Evolutionary conservation across 2,888 invertebrate species (phyloP).

Genomic region (Archips crataeganus): DNA sequence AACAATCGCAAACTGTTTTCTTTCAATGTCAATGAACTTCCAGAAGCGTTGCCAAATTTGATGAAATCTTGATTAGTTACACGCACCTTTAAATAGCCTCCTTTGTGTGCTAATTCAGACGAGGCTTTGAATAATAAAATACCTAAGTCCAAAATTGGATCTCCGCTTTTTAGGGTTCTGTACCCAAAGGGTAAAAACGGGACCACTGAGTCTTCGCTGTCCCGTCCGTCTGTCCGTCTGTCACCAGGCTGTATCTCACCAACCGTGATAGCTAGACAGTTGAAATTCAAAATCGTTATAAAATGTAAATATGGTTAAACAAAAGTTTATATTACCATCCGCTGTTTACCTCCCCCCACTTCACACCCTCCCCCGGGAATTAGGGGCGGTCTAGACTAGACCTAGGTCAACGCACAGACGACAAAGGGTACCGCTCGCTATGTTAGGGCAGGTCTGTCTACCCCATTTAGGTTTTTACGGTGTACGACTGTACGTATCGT

Average conservation of each 20-base stretch:
- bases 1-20: neutral
- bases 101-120: slow-evolving; percentile 11
- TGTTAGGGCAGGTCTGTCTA: slow-evolving; percentile 29
- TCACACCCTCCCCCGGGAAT: slow-evolving; percentile 1
- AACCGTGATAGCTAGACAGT: too few species aligned
- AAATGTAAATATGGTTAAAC: neutral
- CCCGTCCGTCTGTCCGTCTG: too few species aligned
- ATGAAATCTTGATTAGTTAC: slow-evolving; percentile 2
- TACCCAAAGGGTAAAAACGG: too few species aligned
- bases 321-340: neutral
- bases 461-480: neutral
- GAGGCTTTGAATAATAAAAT: neutral
- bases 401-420: slow-evolving; percentile 44
- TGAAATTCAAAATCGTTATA: too few species aligned
- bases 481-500: too few species aligned
- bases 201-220: too few species aligned
- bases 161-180: neutral
- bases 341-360: neutral
- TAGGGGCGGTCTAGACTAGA: slow-evolving; percentile 52
- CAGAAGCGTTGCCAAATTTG: slow-evolving; percentile 6
- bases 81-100: neutral
- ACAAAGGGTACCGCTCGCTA: slow-evolving; percentile 25
- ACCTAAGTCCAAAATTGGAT: neutral
- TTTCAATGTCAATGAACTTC: slow-evolving; percentile 7
- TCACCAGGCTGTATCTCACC: too few species aligned